A percentile compares a stretch with the other conserved stretches of the same genome.
These are phyloP conservation scores for Drosophila greeni DNA, from an alignment of 2,888 invertebrate genomes.

Conservation along the genomic window DNA sequence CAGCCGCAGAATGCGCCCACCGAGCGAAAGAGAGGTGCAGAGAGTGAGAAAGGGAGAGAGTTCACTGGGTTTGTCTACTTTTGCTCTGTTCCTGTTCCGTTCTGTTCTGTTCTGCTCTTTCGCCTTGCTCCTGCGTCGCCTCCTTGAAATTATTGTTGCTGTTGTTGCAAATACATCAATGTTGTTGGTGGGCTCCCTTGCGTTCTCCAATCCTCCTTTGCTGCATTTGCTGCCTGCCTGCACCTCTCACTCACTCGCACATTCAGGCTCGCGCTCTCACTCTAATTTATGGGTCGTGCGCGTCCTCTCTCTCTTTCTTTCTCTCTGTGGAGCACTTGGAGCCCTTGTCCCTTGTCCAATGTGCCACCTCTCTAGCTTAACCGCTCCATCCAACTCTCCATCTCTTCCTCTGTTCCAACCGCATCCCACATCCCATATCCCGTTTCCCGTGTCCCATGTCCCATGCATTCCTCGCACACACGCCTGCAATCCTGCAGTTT, in stretches of 20 bases:
- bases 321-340: constrained; percentile 46
- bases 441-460: constrained; percentile 32
- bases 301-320: constrained; percentile 59
- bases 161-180: constrained; percentile 64
- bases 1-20: constrained; percentile 36
- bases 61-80: constrained; percentile 10
- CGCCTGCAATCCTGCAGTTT: constrained; percentile 42
- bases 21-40: constrained; percentile 8
- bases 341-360: constrained; percentile 45
- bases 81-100: constrained; percentile 16
- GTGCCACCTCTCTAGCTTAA: constrained; percentile 13
- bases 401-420: constrained; percentile 10
- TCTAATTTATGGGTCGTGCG: constrained; percentile 68
- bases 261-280: constrained; percentile 37
- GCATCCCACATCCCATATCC: constrained; percentile 31
- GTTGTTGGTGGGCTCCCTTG: constrained; percentile 38
- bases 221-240: constrained; percentile 7
- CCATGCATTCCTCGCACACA: constrained; percentile 56
- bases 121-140: constrained; percentile 30
- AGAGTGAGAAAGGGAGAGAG: constrained; percentile 5
- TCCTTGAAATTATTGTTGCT: constrained; percentile 25
- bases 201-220: constrained; percentile 8
- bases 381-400: constrained; percentile 1
- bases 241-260: constrained; percentile 26
- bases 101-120: constrained; percentile 39